Percentiles rank a stretch among this genome's conserved stretches.
Conservation (phyloP, 1,140 invertebrate genomes). For the Aphis craccivora region DNA sequence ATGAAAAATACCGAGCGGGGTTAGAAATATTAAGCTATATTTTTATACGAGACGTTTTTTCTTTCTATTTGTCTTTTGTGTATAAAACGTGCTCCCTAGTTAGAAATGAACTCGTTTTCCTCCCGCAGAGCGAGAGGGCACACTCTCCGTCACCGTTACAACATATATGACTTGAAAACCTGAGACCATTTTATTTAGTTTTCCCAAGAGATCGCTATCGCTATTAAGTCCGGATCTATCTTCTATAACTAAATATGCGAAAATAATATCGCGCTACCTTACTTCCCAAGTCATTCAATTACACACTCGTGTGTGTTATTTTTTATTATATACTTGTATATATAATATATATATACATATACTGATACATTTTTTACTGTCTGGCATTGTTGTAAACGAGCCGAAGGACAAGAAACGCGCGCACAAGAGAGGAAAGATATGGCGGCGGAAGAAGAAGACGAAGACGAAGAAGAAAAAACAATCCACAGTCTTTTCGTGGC, state of each 20-base stretch:
- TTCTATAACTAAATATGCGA: constrained; percentile 25
- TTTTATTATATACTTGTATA: neutral
- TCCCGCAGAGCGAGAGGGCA: neutral
- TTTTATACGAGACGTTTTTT: neutral
- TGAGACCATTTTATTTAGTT: neutral
- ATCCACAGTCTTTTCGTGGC: constrained; percentile 47
- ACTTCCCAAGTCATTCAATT: constrained; percentile 56
- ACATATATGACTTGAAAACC: neutral
- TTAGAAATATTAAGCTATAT: neutral
- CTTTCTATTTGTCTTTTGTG: neutral
- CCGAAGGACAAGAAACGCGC: constrained; percentile 25
- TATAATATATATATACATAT: neutral
- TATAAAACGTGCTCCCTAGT: neutral
- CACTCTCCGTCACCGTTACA: neutral
- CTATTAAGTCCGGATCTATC: neutral
- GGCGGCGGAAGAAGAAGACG: neutral
- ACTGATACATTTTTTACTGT: neutral
- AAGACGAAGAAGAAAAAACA: constrained; percentile 40
- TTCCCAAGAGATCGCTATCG: constrained; percentile 55
- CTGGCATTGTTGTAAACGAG: constrained; percentile 49
- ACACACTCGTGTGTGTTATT: constrained; percentile 26
- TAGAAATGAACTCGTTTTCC: neutral
- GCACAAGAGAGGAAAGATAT: neutral
- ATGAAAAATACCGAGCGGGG: neutral
- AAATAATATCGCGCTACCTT: constrained; percentile 23